phyloP scores from a whole-genome alignment of 2,797 vertebrate species.

The Leuciscus waleckii region DNA sequence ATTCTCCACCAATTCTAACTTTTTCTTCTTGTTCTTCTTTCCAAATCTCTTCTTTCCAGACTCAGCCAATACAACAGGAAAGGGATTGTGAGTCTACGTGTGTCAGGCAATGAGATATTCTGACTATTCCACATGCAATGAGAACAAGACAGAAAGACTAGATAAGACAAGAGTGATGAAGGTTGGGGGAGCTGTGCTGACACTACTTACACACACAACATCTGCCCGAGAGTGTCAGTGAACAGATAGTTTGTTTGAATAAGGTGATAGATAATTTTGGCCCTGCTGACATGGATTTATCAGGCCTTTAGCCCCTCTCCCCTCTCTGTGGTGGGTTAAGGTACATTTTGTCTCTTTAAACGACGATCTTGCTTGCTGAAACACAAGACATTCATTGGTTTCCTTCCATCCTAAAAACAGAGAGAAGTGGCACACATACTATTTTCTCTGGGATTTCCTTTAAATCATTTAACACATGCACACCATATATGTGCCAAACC shows the following conservation, averaged over 20 bases:
- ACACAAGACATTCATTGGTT: constrained; percentile 68
- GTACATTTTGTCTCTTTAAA: constrained; percentile 70
- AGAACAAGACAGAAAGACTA: constrained; percentile 74
- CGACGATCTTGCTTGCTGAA: constrained; percentile 54
- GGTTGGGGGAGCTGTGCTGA: constrained; percentile 68
- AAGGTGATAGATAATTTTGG: constrained; percentile 86
- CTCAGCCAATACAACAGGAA: not conserved
- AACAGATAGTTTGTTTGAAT: constrained; percentile 78
- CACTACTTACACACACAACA: constrained; percentile 32
- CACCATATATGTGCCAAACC: constrained; percentile 13
- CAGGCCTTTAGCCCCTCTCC: constrained; percentile 77
- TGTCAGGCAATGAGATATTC: constrained; percentile 26
- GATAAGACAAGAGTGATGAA: constrained; percentile 82
- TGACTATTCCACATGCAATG: constrained; percentile 65
- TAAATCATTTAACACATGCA: constrained; percentile 44
- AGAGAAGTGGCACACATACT: constrained; percentile 55
- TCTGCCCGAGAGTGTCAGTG: constrained; percentile 58
- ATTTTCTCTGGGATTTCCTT: constrained; percentile 62
- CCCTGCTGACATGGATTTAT: constrained; percentile 79
- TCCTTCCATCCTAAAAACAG: constrained; percentile 51
- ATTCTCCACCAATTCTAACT: not conserved
- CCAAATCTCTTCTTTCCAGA: not conserved
- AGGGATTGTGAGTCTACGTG: constrained; percentile 21
- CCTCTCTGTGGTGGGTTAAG: constrained; percentile 73
- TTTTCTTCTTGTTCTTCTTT: not conserved